Base-by-base conservation (phyloP, 2,888 invertebrate species). In the Nycteola revayana region DNA sequence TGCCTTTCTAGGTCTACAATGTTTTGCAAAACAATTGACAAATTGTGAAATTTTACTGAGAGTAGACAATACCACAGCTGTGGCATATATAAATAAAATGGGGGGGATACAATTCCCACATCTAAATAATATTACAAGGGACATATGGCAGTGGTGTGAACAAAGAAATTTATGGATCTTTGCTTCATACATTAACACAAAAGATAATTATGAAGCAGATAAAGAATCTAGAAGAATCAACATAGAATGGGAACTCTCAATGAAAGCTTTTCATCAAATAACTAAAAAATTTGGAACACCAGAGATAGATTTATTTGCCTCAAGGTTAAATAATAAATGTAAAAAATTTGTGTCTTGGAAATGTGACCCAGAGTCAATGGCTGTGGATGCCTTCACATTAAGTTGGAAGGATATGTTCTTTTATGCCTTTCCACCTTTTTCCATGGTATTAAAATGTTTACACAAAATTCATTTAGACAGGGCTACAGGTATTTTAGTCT, bases 401-500 rank as follows among this genome's bases (percentile, higher is more conserved):
- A 6, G 6, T 18, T 18, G 18, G 18, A 5, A 3, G 6, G 4
- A 18, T 3, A 5, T 5, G 3, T 18, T 5, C 6, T 18, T 18
- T 18, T 18, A 18, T 18, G 18, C 18, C 6, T 18, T 18, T 26
- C 35, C 35, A 11, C 35, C 35, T 3, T 29, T 35, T 9, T 11
- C 35, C 1, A n/a, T 22, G 1, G 22, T 35, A 7, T 10, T 34
- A 9, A 34, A 34, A 28, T 25, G 20, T 11, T 10, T 34, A 23
- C 6, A 11, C n/a, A 35, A 35, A 26, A 35, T 30, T 7, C n/a
- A 11, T 7, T 22, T 1, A 4, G 29, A 35, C 7, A 29, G 11
- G 10, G 28, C 35, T 3, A 29, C 36, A 0, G 49, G 47, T 9
- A 46, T 38, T 2, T 36, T 38, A 9, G 29, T 33, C 1, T 29